Percentiles rank a stretch among this genome's conserved stretches.
phyloP scores from a whole-genome alignment of 2,113 vertebrate species.

The Callospermophilus lateralis region DNA sequence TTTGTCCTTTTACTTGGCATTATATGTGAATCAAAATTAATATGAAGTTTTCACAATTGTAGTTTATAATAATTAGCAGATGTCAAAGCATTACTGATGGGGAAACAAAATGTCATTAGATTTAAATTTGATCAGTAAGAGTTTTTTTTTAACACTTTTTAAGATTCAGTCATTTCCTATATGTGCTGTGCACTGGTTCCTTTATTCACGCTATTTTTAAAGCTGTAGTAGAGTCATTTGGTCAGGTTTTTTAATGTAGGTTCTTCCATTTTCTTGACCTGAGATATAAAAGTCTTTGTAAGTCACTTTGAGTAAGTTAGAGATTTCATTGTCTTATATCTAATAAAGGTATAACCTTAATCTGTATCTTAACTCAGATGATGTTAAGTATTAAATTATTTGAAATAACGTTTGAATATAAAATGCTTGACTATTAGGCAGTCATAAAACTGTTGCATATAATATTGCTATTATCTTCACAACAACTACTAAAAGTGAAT shows the following conservation, averaged over 20 bases:
- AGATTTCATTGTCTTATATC: not conserved
- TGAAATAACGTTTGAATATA: conserved; percentile 12
- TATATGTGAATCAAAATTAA: not conserved
- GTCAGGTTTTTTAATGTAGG: not conserved
- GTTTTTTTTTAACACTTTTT: not conserved
- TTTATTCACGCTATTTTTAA: not conserved
- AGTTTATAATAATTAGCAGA: not conserved
- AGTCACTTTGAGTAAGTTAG: not conserved
- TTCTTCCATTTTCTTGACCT: not conserved
- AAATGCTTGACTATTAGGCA: not conserved
- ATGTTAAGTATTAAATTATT: not conserved
- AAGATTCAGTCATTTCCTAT: not conserved
- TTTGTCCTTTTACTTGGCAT: not conserved
- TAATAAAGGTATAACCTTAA: not conserved
- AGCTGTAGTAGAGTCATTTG: not conserved
- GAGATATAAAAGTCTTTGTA: not conserved
- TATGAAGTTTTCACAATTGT: not conserved
- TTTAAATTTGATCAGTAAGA: conserved; percentile 22
- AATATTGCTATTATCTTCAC: not conserved
- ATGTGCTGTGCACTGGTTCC: fast-evolving
- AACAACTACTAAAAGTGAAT: not conserved
- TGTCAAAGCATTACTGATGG: not conserved
- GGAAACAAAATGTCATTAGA: not conserved
- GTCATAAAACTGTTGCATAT: not conserved
- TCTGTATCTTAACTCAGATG: not conserved